Base-by-base conservation (phyloP, 1,140 invertebrate species). In the Bombus pyrosoma region DNA sequence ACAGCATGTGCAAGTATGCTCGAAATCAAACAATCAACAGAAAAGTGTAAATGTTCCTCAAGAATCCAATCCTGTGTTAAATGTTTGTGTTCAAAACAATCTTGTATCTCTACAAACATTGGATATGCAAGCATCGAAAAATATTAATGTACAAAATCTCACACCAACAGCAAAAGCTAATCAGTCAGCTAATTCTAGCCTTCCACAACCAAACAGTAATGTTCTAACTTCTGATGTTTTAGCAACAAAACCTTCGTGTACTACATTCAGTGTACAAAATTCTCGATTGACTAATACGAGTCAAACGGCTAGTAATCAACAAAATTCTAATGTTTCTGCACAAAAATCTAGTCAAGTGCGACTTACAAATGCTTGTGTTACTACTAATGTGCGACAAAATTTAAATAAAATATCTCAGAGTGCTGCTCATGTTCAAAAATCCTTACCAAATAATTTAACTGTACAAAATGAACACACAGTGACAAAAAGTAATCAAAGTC, bases 381-480 rank as follows among this genome's bases (percentile, higher is more conserved):
- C 85, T 73, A 74, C 90, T 53, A 88, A 90, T 69, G 86, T 91
- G 53, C 83, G 92, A 28, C 88, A 92, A 47, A 92, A 89, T 82
- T 41, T 89, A 53, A 74, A 88, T 43, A 94, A 94, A 75, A 88
- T 91, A 81, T 34, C 89, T 22, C 86, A 87, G 47, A 83, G 80
- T 62, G 76, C 80, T 72, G 80, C 78, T 69, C 92, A 93, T 15
- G 81, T 90, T 15, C 92, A 93, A 39, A 95, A 94, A 72, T 91
- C 93, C 32, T 76, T 93, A n/a, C 87, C 93, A 43, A 88, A 80
- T 37, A 92, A 91, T 83, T 89, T 91, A 53, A 90, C 88, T 15
- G 82, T 91, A 74, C 91, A 93, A 77, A 94, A 90, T 59, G 91
- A 93, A 71, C 92, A 93, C 91, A 83, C 22, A 8, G 81, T 92